Percentiles rank a stretch among this genome's conserved stretches.
These are phyloP conservation scores for Lumbricus terrestris DNA, from an alignment of 2,888 invertebrate genomes.

Conservation along the genomic window DNA sequence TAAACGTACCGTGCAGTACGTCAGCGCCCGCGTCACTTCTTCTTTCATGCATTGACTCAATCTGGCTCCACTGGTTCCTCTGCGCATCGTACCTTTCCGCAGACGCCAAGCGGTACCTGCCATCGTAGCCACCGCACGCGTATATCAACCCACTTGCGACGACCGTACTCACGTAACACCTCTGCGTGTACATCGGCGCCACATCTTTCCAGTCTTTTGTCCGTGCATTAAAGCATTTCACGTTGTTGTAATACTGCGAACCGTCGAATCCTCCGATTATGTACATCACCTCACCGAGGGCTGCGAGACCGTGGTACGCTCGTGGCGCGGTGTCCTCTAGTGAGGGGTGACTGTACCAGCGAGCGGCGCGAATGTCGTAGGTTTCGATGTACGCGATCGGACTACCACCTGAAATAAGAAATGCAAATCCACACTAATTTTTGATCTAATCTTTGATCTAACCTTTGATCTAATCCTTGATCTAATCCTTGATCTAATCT, in stretches of 20 bases:
- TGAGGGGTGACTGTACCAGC: conserved; percentile 70
- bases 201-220: conserved; percentile 55
- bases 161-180: conserved; percentile 69
- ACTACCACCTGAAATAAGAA: conserved; percentile 72
- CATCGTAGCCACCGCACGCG: conserved; percentile 60
- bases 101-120: conserved; percentile 78
- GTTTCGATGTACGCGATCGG: conserved; percentile 63
- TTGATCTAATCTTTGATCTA: too few species aligned
- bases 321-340: conserved; percentile 72
- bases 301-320: conserved; percentile 74
- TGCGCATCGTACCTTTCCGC: conserved; percentile 81
- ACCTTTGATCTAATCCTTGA: too few species aligned
- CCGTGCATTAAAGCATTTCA: conserved; percentile 55
- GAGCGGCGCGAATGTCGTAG: conserved; percentile 65
- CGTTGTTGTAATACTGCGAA: conserved; percentile 58
- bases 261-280: conserved; percentile 62
- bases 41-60: conserved; percentile 76
- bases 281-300: conserved; percentile 56
- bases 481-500: too few species aligned
- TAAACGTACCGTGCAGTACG: conserved; percentile 64
- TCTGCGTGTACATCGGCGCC: conserved; percentile 60
- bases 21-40: conserved; percentile 79
- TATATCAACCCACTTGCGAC: conserved; percentile 53
- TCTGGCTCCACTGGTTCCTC: conserved; percentile 77
- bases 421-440: conserved; percentile 47